phyloP scores from a whole-genome alignment of 2,113 vertebrate genomes.

The Irena cyanogastra region DNA sequence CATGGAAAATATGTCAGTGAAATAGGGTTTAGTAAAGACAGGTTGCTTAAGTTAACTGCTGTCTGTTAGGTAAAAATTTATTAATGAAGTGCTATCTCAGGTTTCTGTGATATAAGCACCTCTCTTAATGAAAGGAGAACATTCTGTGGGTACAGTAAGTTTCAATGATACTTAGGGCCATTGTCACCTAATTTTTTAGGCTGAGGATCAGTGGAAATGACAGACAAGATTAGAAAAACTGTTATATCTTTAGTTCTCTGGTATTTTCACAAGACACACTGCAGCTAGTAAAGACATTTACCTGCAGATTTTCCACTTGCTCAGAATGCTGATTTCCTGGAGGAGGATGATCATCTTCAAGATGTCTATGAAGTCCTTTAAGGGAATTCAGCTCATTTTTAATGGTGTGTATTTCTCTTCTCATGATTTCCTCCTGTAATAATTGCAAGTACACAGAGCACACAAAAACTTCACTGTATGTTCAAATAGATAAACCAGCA shows the following conservation, averaged over 20 bases:
- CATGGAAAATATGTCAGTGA: not conserved
- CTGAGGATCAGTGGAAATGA: not conserved
- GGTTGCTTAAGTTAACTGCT: not conserved
- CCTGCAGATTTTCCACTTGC: slow-evolving; percentile 56
- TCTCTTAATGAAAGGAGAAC: not conserved
- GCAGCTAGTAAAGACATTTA: not conserved
- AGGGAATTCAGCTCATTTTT: slow-evolving; percentile 68
- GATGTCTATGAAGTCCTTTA: slow-evolving; percentile 61
- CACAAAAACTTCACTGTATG: not conserved
- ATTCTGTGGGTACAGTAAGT: not conserved
- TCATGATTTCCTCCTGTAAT: slow-evolving; percentile 71
- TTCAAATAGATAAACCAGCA: not conserved
- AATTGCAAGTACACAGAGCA: slow-evolving; percentile 10
- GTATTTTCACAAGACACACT: not conserved
- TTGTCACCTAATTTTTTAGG: not conserved
- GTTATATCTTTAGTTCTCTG: not conserved
- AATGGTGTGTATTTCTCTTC: slow-evolving; percentile 59
- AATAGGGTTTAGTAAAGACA: not conserved
- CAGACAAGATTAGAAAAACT: not conserved
- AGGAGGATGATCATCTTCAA: slow-evolving; percentile 50
- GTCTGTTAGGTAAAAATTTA: not conserved
- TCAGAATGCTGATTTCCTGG: slow-evolving; percentile 40
- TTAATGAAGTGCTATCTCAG: not conserved
- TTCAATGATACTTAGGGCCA: not conserved
- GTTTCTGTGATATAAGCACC: not conserved